Conservation (phyloP, 1,140 invertebrate genomes). For the Drosophila watanabei region DNA sequence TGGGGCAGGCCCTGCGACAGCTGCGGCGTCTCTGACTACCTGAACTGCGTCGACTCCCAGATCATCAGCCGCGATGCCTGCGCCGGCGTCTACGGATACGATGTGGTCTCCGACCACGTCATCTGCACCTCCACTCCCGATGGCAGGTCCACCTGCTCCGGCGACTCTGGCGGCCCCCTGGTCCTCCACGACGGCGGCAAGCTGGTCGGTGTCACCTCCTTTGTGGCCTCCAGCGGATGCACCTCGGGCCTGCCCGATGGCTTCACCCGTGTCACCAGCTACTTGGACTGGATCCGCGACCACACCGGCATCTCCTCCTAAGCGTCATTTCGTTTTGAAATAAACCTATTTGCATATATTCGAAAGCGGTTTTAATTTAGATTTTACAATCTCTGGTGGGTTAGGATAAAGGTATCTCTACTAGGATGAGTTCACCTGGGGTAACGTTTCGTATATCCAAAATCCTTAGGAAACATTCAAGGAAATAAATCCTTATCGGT, state of each 20-base stretch:
- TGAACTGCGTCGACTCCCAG: conserved; percentile 53
- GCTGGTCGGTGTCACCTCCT: conserved; percentile 86
- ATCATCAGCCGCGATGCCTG: conserved; percentile 32
- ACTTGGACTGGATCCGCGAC: conserved; percentile 86
- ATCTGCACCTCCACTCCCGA: conserved; percentile 52
- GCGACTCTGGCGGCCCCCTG: conserved; percentile 87
- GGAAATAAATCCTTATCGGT: not conserved
- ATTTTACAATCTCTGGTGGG: not conserved
- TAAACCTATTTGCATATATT: conserved; percentile 2
- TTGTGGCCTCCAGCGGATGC: conserved; percentile 38
- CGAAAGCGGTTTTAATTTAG: not conserved
- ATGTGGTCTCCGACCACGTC: conserved; percentile 30
- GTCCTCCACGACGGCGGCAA: conserved; percentile 79
- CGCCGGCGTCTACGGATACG: conserved; percentile 56
- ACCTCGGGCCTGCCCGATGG: conserved; percentile 82
- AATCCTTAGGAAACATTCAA: too few species aligned
- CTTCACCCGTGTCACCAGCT: conserved; percentile 86
- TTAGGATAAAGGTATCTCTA: not conserved
- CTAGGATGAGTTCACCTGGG: too few species aligned
- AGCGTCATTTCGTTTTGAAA: not conserved
- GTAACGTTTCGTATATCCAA: too few species aligned
- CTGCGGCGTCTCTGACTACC: conserved; percentile 27
- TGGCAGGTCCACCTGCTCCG: conserved; percentile 71
- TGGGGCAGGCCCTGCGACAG: conserved; percentile 33
- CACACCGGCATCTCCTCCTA: conserved; percentile 59